Evolutionary conservation across 2,888 invertebrate species (phyloP), one percentile per base, ranked within the genome.

Genomic region (Pammene fasciana): DNA sequence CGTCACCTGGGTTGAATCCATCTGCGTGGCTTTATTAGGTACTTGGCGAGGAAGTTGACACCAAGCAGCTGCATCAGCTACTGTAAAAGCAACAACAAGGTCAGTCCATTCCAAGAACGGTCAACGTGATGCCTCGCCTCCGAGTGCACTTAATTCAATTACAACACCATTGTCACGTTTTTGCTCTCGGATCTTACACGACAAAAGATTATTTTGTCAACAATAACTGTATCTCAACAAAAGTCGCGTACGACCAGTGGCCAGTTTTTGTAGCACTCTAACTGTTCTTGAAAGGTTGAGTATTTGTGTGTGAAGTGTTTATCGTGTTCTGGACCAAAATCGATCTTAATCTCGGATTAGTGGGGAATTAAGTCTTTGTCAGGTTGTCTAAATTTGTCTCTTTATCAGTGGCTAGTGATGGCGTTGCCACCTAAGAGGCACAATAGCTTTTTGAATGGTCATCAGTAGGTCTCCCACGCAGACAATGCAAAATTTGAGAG

Each of bases 191-290:
- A 79, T 79, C 82, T 84, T 77, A 82, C 79, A 81, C 75, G 70
- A 89, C 88, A 91, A 90, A 85, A 76, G 80, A 74, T 84, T 90
- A 90, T 92, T 92, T 91, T 87, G 89, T 82, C 90, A 91, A 92
- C 89, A 92, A 88, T 91, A 90, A 90, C 90, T 87, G 89, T 89
- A 84, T 82, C 84, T 79, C 76, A 65, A 85, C 79, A 80, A 82
- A 78, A 73, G 74, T 75, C 74, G 76, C 72, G 72, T 71, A 79
- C 79, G 77, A 78, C 74, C 77, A 79, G 72, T 76, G 82, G 82
- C 77, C 77, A 75, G 72, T 84, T 88, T 87, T 82, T 70, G 18
- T 76, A 72, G 77, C 80, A 75, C 78, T 82, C 72, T 90, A 90
- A 88, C 88, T 86, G 89, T 89, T 82, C 78, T 73, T 76, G 72